Base-by-base conservation (phyloP, 2,888 invertebrate species). In the Busseola fusca region DNA sequence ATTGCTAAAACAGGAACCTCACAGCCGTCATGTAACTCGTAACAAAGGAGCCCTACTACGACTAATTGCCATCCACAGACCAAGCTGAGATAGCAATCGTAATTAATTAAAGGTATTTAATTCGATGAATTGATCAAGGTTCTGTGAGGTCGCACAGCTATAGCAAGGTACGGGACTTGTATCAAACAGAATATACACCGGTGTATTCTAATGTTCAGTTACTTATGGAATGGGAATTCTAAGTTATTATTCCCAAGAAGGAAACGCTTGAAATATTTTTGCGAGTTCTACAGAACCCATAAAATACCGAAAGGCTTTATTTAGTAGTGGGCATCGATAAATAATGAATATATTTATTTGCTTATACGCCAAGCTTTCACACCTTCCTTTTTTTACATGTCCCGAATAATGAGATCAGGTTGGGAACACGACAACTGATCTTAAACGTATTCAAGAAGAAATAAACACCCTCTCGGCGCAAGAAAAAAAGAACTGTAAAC, bases 51-150 rank as follows among this genome's bases (percentile, higher is more conserved):
- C 83, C 74, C 82, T 84, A 78, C 83, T 82, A 87, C 87, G 89
- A 91, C 92, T 93, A 93, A 93, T 93, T 93, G 91, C 92, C 85
- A 84, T 82, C 82, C 79, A 85, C 84, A 87, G 78, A 86, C 85
- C 83, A 87, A 87, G 81, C 83, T 83, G 75, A 88, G 93, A 94
- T 94, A 91, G 87, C 88, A 77, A 92, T 91, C 91, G 89, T 91
- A 93, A 94, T 93, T 94, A 94, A 94, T 95, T 93, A 94, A 88
- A 88, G 85, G 86, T 89, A 92, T 93, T 93, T 92, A 92, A 91
- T 91, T 90, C 90, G 86, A 88, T 86, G 88, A 90, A 92, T 91
- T 91, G 90, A 91, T 91, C 88, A 88, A 87, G 87, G 78, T 81
- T 85, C 88, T 91, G 93, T 94, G 93, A 84, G 93, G 93, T 93